Percentiles rank a stretch among this genome's conserved stretches.
Evolutionary conservation across 2,888 invertebrate genomes (phyloP).

Genomic region (Microdon myrmicae): DNA sequence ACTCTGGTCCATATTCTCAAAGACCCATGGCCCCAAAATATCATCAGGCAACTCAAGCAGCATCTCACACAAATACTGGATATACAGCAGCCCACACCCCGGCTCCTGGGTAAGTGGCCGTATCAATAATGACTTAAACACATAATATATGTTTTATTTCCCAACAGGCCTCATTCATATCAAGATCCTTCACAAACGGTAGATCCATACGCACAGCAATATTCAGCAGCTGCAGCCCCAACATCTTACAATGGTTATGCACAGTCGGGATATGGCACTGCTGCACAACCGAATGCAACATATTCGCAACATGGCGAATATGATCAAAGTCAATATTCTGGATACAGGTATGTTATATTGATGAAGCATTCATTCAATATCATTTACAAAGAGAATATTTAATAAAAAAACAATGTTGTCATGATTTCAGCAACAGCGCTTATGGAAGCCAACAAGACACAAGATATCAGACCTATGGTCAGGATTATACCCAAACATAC

Average conservation of each 20-base stretch:
- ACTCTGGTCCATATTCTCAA: conserved; percentile 64
- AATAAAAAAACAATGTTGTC: background rate
- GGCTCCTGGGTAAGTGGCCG: conserved; percentile 58
- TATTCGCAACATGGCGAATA: conserved; percentile 63
- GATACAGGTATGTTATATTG: conserved; percentile 60
- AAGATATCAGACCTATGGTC: conserved; percentile 64
- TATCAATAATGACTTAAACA: background rate
- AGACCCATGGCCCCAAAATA: conserved; percentile 65
- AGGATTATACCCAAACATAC: conserved; percentile 66
- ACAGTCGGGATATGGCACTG: conserved; percentile 61
- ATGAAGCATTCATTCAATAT: background rate
- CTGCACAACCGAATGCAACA: conserved; percentile 59
- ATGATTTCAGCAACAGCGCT: conserved; percentile 57
- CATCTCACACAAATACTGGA: conserved; percentile 59
- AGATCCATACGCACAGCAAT: conserved; percentile 65
- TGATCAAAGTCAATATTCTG: conserved; percentile 66
- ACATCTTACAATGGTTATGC: conserved; percentile 65
- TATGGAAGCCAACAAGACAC: conserved; percentile 64
- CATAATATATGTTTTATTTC: background rate
- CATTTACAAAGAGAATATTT: background rate
- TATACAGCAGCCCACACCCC: conserved; percentile 55
- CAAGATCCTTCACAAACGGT: conserved; percentile 65
- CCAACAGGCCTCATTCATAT: conserved; percentile 63
- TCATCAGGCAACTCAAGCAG: conserved; percentile 60
- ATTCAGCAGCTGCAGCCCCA: conserved; percentile 60